Percentiles rank a stretch among this genome's conserved stretches.
Conservation (phyloP, 2,797 vertebrate genomes). For the Aplochiton taeniatus region DNA sequence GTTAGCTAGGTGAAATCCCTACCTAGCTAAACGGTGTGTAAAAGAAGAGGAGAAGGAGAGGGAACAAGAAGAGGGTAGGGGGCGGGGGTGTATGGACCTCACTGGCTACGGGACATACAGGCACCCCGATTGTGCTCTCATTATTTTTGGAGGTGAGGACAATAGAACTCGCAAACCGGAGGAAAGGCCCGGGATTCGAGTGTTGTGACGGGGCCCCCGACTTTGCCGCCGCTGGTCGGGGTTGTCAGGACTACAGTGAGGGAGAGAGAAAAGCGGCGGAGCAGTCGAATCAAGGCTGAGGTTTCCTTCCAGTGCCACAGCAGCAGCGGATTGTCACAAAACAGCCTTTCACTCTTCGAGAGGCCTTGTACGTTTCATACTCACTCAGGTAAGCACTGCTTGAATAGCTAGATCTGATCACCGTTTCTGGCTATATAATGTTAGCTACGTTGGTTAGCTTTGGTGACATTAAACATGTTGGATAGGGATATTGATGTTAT, state of each 20-base stretch:
- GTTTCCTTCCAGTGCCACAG: conserved; percentile 77
- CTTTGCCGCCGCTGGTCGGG: conserved; percentile 74
- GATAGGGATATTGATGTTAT: conserved; percentile 39
- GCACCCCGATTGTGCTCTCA: conserved; percentile 76
- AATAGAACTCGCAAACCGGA: conserved; percentile 73
- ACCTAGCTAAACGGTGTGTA: conserved; percentile 65
- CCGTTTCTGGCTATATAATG: conserved; percentile 27
- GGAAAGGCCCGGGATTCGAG: conserved; percentile 70
- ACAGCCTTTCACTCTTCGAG: conserved; percentile 64
- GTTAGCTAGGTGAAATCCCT: conserved; percentile 46
- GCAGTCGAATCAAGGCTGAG: conserved; percentile 74
- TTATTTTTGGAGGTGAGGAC: conserved; percentile 80
- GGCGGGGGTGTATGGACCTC: conserved; percentile 78
- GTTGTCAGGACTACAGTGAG: conserved; percentile 63
- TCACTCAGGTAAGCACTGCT: conserved; percentile 66
- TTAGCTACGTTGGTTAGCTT: conserved; percentile 44
- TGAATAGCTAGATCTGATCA: conserved; percentile 35
- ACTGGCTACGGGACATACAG: conserved; percentile 76
- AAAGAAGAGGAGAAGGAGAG: conserved; percentile 48
- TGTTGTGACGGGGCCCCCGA: conserved; percentile 73
- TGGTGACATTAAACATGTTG: conserved; percentile 44
- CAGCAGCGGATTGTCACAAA: conserved; percentile 73
- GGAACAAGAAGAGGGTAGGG: conserved; percentile 58
- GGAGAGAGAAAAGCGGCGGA: conserved; percentile 72
- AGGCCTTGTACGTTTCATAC: conserved; percentile 61